phyloP scores from a whole-genome alignment of 2,797 vertebrate species.

The Etheostoma perlongum region DNA sequence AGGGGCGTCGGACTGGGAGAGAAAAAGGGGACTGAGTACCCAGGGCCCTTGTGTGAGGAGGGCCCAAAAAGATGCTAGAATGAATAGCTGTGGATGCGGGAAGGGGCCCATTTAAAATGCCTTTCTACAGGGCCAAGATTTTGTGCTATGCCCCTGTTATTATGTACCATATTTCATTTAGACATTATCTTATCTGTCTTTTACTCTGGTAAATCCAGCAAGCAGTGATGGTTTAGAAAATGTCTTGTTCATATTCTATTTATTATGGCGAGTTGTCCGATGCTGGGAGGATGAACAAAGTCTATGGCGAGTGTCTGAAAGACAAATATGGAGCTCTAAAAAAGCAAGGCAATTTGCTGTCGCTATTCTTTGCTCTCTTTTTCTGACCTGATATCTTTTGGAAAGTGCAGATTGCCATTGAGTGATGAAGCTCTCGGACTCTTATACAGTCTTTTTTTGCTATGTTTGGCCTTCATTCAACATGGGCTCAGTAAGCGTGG shows the following conservation, averaged over 20 bases:
- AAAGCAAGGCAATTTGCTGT: background rate
- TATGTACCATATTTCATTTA: background rate
- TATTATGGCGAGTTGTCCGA: background rate
- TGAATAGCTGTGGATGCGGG: no score
- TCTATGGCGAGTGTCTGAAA: background rate
- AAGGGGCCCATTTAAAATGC: no score
- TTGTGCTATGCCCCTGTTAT: background rate
- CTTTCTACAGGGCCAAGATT: no score
- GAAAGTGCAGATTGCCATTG: slow-evolving; percentile 2
- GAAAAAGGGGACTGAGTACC: no score
- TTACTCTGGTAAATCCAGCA: background rate
- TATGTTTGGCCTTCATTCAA: slow-evolving; percentile 7
- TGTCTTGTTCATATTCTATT: background rate
- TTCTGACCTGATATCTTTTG: background rate
- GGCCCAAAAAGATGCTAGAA: no score
- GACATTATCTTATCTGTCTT: no score
- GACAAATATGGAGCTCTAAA: background rate
- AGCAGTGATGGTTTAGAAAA: background rate
- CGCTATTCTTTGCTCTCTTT: background rate
- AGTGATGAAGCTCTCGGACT: background rate
- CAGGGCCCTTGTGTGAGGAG: no score
- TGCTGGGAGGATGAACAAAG: background rate
- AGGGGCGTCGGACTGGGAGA: no score
- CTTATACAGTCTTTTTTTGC: background rate
- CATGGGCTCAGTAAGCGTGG: background rate